Base-by-base conservation (phyloP, 2,113 vertebrate species). In the Eretmochelys imbricata region DNA sequence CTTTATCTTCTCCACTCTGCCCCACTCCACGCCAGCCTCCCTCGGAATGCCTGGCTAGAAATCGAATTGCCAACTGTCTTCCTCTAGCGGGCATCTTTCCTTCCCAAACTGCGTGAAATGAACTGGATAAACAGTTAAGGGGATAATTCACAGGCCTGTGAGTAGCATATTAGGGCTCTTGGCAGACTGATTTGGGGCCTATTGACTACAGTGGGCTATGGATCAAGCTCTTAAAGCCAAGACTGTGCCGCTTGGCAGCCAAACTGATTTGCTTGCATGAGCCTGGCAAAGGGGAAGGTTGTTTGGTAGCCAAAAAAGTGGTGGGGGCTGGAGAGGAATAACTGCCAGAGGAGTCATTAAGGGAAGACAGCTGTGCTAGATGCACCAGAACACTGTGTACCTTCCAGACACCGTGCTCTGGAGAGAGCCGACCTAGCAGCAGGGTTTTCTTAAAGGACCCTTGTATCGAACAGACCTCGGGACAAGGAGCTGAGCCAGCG, bases 41-140 rank as follows among this genome's bases (percentile, higher is more conserved):
- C 53, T 57, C n/a, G 8, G 10, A 20, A 19, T 5, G 53, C 4
- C 76, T 81, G 29, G 35, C 31, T 53, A 19, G 49, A 38, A 38
- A 20, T 24, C 4, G 11, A 38, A n/a, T 12, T 81, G 17, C 31
- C 78, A 25, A 4, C 31, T 16, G 11, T 50, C 49, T 27, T 50
- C 25, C 48, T 72, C n/a, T 89, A 31, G 84, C 24, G 85, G 48
- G 0, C 42, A 82, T 31, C 57, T 90, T 94, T 91, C 38, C 62
- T 90, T 54, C 51, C 79, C 85, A 46, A 0, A 1, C 22, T 0
- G 0, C 42, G 9, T n/a, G 38, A 69, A 62, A 69, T 54, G 1
- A 1, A 2, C 24, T 80, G 59, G 20, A 88, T 80, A 88, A 87
- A 91, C 22, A 7, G 83, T 10, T 69, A 49, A 7, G 50, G 87